A percentile compares a stretch with the other conserved stretches of the same genome.
Evolutionary conservation across 92 coral and sea anemone species (phyloP).

Genomic region (Desmophyllum pertusum): DNA sequence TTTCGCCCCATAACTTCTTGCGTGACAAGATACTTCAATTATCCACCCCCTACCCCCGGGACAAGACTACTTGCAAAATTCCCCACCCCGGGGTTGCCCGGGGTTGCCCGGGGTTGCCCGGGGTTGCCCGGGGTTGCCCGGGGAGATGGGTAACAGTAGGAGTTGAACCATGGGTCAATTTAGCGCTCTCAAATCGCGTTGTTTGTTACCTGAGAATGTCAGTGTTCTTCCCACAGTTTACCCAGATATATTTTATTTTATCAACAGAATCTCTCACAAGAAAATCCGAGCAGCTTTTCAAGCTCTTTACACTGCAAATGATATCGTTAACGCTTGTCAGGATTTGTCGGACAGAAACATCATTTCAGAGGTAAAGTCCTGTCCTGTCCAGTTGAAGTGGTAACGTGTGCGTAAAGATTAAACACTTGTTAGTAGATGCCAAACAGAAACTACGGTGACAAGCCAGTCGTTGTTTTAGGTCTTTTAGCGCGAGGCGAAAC

Average conservation of each 20-base stretch:
- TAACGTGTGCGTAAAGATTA: not conserved
- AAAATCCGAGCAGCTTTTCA: conserved; percentile 78
- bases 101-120: too few species aligned
- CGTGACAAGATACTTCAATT: too few species aligned
- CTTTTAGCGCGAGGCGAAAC: too few species aligned
- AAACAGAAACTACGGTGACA: too few species aligned
- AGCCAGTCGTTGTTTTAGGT: too few species aligned
- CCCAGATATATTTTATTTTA: not conserved
- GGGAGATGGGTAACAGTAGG: too few species aligned
- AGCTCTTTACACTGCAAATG: conserved; percentile 92
- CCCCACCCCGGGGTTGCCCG: too few species aligned
- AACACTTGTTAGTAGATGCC: not conserved
- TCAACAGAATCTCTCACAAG: conserved; percentile 87
- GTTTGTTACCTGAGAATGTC: not conserved
- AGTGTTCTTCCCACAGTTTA: too few species aligned
- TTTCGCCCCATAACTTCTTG: too few species aligned
- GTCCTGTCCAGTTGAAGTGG: not conserved
- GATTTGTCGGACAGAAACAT: conserved; percentile 68
- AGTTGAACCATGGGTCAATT: not conserved
- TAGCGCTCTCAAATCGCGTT: not conserved
- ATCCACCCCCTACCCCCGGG: too few species aligned
- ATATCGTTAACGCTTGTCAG: conserved; percentile 85
- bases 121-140: too few species aligned
- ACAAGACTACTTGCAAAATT: too few species aligned
- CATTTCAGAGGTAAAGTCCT: conserved; percentile 63